phyloP scores from a whole-genome alignment of 2,888 invertebrate genomes.

The Brachynemurus nebulosus region DNA sequence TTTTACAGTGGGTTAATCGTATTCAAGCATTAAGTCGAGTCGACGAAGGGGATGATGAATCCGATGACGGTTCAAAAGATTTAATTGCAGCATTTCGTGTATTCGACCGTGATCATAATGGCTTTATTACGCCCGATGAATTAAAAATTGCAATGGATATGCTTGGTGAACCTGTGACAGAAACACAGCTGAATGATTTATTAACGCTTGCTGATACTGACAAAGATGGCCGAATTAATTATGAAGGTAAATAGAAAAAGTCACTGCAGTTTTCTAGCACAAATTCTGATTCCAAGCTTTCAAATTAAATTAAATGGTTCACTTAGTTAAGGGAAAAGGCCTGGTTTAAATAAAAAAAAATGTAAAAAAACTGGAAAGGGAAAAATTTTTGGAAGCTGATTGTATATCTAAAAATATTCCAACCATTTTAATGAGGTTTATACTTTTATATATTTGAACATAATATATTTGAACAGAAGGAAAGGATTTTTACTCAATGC shows the following conservation, averaged over 20 bases:
- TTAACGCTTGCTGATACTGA: conserved; percentile 62
- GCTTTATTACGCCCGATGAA: conserved; percentile 74
- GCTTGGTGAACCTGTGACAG: conserved; percentile 65
- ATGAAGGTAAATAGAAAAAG: conserved; percentile 56
- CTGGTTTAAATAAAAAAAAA: too few species aligned
- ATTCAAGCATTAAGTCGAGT: conserved; percentile 54
- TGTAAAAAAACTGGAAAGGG: too few species aligned
- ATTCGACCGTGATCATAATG: conserved; percentile 81
- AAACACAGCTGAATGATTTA: conserved; percentile 59
- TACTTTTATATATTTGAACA: too few species aligned
- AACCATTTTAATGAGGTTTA: too few species aligned
- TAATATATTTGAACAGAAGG: too few species aligned
- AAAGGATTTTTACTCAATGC: too few species aligned
- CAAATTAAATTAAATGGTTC: too few species aligned
- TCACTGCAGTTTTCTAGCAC: too few species aligned
- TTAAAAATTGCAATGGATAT: conserved; percentile 66
- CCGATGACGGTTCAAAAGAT: conserved; percentile 59
- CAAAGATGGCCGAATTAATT: conserved; percentile 67
- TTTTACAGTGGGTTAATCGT: conserved; percentile 61
- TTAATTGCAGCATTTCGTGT: conserved; percentile 79
- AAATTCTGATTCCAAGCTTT: too few species aligned
- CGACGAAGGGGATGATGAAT: conserved; percentile 39
- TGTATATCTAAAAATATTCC: too few species aligned
- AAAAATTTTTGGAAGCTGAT: too few species aligned
- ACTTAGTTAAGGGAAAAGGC: too few species aligned